These are phyloP conservation scores for Proctacanthus coquilletti DNA, from an alignment of 1,140 invertebrate genomes.

Conservation along the genomic window DNA sequence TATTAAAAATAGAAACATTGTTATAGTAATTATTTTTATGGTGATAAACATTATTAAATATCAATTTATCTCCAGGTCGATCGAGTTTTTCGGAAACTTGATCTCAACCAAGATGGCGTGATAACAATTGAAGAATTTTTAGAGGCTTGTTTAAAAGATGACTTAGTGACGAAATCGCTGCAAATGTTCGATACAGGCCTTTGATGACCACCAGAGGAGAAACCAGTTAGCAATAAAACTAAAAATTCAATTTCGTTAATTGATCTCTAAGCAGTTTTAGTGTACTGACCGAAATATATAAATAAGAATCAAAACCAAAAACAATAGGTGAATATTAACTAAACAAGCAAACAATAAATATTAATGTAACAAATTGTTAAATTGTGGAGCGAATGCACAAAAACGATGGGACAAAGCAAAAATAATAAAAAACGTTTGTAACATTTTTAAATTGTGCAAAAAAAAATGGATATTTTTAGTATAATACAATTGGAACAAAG, in stretches of 20 bases:
- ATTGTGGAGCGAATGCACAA: too few relatives aligned
- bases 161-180: slow-evolving; percentile 63
- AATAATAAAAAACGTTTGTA: too few relatives aligned
- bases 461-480: too few relatives aligned
- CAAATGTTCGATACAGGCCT: slow-evolving; percentile 62
- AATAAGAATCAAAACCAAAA: too few relatives aligned
- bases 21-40: not conserved
- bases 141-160: slow-evolving; percentile 84
- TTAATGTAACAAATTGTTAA: too few relatives aligned
- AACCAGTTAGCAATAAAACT: slow-evolving; percentile 16
- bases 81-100: slow-evolving; percentile 76
- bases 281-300: too few relatives aligned
- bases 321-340: too few relatives aligned
- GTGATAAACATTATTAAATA: not conserved
- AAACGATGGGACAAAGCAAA: too few relatives aligned
- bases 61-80: slow-evolving; percentile 41
- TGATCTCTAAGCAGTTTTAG: slow-evolving; percentile 25
- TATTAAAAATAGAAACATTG: not conserved
- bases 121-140: slow-evolving; percentile 95
- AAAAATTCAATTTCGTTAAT: slow-evolving; percentile 25
- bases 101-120: slow-evolving; percentile 85
- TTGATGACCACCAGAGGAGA: slow-evolving; percentile 25
- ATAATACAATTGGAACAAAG: too few relatives aligned
- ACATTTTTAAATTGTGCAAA: too few relatives aligned
- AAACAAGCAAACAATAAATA: too few relatives aligned